These are phyloP conservation scores for Tanypteryx hageni DNA, from an alignment of 2,888 invertebrate genomes.

Conservation along the genomic window DNA sequence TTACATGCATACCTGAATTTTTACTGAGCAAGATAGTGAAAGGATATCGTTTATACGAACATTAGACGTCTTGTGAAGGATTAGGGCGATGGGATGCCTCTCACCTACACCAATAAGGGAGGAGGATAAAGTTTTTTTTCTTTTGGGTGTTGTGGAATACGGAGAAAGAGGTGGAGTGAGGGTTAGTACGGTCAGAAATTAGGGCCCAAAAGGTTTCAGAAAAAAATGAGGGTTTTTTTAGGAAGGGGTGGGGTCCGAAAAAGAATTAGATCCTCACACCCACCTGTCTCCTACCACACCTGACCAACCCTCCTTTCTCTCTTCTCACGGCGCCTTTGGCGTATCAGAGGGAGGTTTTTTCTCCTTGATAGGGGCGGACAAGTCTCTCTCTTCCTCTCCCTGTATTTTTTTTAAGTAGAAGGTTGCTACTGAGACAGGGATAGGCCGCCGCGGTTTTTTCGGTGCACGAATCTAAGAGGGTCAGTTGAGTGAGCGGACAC, in stretches of 20 bases:
- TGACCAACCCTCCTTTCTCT: background rate
- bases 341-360: constrained; percentile 1
- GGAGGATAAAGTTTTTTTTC: background rate
- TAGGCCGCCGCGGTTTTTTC: constrained; percentile 23
- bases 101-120: too few relatives aligned
- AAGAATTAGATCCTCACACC: background rate
- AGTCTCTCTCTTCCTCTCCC: background rate
- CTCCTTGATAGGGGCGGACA: background rate
- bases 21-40: background rate
- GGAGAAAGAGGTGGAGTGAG: background rate
- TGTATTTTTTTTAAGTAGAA: background rate
- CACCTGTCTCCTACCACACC: constrained; percentile 12
- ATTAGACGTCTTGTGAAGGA: background rate
- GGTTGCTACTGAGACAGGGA: constrained; percentile 1
- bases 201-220: background rate
- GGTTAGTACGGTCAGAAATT: background rate
- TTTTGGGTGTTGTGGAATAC: background rate
- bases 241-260: background rate
- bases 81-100: background rate
- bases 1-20: background rate
- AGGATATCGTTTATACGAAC: constrained; percentile 8
- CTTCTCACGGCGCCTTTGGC: background rate
- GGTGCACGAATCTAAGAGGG: background rate
- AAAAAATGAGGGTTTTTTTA: background rate
- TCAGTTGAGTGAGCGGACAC: background rate